Conservation (phyloP, 2,888 invertebrate species). For the Andricus quercusramuli region DNA sequence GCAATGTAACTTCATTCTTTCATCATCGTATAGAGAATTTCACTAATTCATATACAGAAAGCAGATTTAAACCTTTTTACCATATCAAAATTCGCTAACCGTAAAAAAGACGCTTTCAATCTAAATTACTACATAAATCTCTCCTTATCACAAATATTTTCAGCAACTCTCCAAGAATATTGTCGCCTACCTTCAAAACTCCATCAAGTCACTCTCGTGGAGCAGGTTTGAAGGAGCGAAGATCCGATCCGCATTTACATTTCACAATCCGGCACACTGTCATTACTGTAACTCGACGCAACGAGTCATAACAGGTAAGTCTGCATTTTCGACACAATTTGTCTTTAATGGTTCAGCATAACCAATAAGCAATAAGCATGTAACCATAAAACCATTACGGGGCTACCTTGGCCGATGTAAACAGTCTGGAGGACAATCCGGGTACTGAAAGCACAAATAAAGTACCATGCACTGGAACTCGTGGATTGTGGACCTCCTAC, state of each 20-base stretch:
- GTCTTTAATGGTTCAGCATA: slow-evolving; percentile 10
- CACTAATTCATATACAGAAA: not conserved
- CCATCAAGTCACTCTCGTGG: not conserved
- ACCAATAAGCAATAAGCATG: not conserved
- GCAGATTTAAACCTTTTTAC: not conserved
- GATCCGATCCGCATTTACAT: slow-evolving; percentile 32
- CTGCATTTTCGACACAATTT: slow-evolving; percentile 35
- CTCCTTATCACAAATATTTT: slow-evolving; percentile 3
- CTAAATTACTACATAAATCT: not conserved
- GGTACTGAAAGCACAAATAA: slow-evolving; percentile 8
- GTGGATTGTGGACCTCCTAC: slow-evolving; percentile 35
- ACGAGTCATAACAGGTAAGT: slow-evolving; percentile 35
- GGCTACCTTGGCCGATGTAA: slow-evolving; percentile 24
- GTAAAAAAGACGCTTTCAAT: not conserved
- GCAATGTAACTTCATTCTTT: not conserved
- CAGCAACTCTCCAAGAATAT: not conserved
- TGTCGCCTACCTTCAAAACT: slow-evolving; percentile 29
- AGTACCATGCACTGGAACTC: slow-evolving; percentile 2
- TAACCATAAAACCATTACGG: not conserved
- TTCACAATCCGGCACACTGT: slow-evolving; percentile 33
- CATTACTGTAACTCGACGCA: slow-evolving; percentile 14
- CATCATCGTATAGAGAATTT: not conserved
- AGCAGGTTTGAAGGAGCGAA: slow-evolving; percentile 25
- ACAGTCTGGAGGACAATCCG: slow-evolving; percentile 1
- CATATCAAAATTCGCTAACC: not conserved